Conservation (phyloP, 1,140 invertebrate genomes). For the Lasioglossum baleicum region DNA sequence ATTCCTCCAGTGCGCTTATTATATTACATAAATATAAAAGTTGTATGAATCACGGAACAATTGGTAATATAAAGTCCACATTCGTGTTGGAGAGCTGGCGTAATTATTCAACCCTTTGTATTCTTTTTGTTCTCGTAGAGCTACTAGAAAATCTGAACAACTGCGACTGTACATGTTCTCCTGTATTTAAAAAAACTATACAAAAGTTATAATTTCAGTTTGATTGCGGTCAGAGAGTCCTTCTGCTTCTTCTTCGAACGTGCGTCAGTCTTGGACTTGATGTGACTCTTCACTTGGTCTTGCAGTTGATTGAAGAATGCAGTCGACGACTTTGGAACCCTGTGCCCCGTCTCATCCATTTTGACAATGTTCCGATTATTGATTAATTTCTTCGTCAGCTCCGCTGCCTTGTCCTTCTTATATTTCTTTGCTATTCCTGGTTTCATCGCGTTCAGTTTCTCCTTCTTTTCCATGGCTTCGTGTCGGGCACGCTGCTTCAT, state of each 20-base stretch:
- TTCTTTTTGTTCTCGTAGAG: not conserved
- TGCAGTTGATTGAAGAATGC: slow-evolving; percentile 91
- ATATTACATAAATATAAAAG: not conserved
- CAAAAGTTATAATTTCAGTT: slow-evolving; percentile 79
- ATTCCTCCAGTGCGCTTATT: slow-evolving; percentile 2
- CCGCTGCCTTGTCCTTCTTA: slow-evolving; percentile 81
- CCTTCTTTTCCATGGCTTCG: slow-evolving; percentile 80
- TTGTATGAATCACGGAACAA: slow-evolving; percentile 6
- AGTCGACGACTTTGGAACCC: slow-evolving; percentile 87
- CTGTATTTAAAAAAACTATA: slow-evolving; percentile 38
- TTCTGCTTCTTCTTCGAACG: slow-evolving; percentile 72
- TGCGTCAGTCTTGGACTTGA: slow-evolving; percentile 74
- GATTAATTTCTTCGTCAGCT: slow-evolving; percentile 81
- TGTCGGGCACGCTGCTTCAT: slow-evolving; percentile 83
- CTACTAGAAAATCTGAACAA: not conserved
- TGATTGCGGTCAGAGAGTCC: slow-evolving; percentile 72
- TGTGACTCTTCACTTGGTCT: slow-evolving; percentile 83
- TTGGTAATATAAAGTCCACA: slow-evolving; percentile 20
- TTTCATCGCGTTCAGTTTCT: slow-evolving; percentile 72
- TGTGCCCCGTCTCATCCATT: slow-evolving; percentile 79
- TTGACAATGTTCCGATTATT: slow-evolving; percentile 84
- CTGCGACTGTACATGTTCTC: not conserved
- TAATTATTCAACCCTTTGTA: not conserved
- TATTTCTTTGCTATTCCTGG: slow-evolving; percentile 82
- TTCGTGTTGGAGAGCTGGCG: not conserved